Base-by-base conservation (phyloP, 2,797 vertebrate species). In the Graptemys geographica region DNA sequence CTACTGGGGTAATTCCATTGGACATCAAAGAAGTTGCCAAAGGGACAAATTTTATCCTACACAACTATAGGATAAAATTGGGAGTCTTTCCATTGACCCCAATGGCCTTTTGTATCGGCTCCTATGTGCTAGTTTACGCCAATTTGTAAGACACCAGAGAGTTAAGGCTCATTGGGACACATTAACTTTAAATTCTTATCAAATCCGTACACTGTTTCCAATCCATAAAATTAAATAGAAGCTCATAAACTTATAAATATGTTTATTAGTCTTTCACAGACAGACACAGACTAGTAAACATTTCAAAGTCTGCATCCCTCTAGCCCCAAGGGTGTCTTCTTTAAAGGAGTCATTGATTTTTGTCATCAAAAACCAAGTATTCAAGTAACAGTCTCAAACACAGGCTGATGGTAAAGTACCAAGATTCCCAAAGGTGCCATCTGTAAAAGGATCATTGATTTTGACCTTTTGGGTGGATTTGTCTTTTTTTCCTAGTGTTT, bases 261-360 rank as follows among this genome's bases (percentile, higher is more conserved):
- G 92, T 96, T 97, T 97, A 96, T 97, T 95, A 97, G 95, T 90
- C 89, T 97, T 97, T 84, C 90, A 96, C 92, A 95, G 86, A 91
- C 84, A 95, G 91, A 41, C 94, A 93, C 79, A 93, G 90, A 90
- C 94, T 93, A 97, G 96, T 93, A 84, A 91, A 86, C 95, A 97
- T 97, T 98, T 98, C 97, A 97, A 97, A 98, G 94, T 92, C 96
- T 97, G 96, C 96, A 95, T 96, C 62, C 51, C 15, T 94, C 93
- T 94, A 79, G 94, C 96, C 97, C 88, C 95, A 89, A 89, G 97
- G 98, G 97, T 90, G 86, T 79, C 79, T 95, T 93, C 93, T 96
- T 97, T 98, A 97, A 97, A 98, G 96, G 97, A 98, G 94, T 91
- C 96, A 98, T 98, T 98, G 98, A 98, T 98, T 98, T 97, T 97